phyloP scores from a whole-genome alignment of 2,113 vertebrate species.

The Pimephales promelas region DNA sequence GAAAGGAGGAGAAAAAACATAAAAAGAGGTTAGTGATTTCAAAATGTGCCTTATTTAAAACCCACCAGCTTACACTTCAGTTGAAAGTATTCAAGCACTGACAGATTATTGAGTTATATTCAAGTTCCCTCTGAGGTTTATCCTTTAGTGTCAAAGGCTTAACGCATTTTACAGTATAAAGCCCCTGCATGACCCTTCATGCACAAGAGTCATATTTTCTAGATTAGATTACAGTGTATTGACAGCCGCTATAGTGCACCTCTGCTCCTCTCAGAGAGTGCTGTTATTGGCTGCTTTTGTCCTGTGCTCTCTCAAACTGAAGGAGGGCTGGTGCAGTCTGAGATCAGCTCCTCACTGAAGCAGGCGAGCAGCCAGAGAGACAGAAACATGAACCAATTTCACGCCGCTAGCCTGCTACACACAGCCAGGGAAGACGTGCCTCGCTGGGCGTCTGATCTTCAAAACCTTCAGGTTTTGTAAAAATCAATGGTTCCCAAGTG shows the following conservation, averaged over 20 bases:
- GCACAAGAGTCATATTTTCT: not conserved
- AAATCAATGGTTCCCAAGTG: not conserved
- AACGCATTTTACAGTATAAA: slow-evolving; percentile 35
- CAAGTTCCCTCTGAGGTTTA: slow-evolving; percentile 6
- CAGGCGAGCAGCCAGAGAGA: slow-evolving; percentile 43
- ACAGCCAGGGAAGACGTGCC: slow-evolving; percentile 62
- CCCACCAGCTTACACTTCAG: not conserved
- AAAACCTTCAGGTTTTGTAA: slow-evolving; percentile 8
- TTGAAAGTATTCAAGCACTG: not conserved
- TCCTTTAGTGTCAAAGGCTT: slow-evolving; percentile 38
- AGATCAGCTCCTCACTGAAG: slow-evolving; percentile 10
- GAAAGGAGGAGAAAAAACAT: slow-evolving; percentile 90
- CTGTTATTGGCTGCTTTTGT: slow-evolving; percentile 10
- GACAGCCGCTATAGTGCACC: slow-evolving; percentile 1
- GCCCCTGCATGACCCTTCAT: slow-evolving; percentile 13
- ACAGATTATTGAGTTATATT: slow-evolving; percentile 21
- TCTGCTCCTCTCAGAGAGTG: not conserved
- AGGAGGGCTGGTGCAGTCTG: slow-evolving; percentile 46
- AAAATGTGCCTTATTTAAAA: not conserved
- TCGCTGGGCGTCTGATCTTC: slow-evolving; percentile 19
- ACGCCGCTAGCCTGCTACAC: slow-evolving; percentile 65
- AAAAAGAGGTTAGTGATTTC: slow-evolving; percentile 90
- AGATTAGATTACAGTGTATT: slow-evolving; percentile 4
- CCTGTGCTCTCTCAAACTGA: slow-evolving; percentile 36
- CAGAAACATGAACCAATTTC: slow-evolving; percentile 72